Conservation (phyloP, 1,140 invertebrate genomes). For the Ridgeia piscesae region DNA sequence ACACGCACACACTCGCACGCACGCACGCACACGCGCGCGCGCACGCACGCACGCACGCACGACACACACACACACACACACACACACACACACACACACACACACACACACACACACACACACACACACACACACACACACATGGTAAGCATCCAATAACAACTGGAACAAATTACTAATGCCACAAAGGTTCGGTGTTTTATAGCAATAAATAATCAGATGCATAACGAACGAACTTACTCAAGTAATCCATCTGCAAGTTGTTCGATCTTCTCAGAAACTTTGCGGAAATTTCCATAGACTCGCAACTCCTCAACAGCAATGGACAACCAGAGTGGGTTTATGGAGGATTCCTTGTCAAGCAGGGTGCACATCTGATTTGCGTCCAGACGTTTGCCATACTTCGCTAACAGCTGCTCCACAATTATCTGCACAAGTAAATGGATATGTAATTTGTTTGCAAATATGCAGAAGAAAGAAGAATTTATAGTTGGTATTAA, state of each 20-base stretch:
- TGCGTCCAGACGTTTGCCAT: constrained; percentile 25
- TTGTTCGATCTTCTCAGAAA: constrained; percentile 23
- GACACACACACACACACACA: too few relatives aligned
- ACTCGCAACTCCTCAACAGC: constrained; percentile 34
- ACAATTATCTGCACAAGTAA: constrained; percentile 21
- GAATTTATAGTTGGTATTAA: too few relatives aligned
- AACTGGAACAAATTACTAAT: not conserved
- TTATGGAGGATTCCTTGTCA: constrained; percentile 17
- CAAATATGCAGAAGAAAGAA: not conserved
- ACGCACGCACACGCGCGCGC: too few relatives aligned
- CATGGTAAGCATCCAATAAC: not conserved
- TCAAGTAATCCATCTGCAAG: constrained; percentile 21
- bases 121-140: too few relatives aligned
- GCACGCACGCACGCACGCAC: too few relatives aligned
- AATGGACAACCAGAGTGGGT: constrained; percentile 31
- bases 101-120: too few relatives aligned
- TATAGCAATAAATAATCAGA: too few relatives aligned
- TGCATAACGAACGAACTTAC: not conserved
- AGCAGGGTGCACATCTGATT: constrained; percentile 14
- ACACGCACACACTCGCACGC: too few relatives aligned
- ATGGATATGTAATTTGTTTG: not conserved
- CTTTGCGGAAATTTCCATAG: constrained; percentile 29
- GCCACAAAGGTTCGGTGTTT: too few relatives aligned
- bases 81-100: too few relatives aligned
- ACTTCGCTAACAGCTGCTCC: not conserved